These are phyloP conservation scores for Aptenodytes patagonicus DNA, from an alignment of 2,113 vertebrate species.

Conservation along the genomic window DNA sequence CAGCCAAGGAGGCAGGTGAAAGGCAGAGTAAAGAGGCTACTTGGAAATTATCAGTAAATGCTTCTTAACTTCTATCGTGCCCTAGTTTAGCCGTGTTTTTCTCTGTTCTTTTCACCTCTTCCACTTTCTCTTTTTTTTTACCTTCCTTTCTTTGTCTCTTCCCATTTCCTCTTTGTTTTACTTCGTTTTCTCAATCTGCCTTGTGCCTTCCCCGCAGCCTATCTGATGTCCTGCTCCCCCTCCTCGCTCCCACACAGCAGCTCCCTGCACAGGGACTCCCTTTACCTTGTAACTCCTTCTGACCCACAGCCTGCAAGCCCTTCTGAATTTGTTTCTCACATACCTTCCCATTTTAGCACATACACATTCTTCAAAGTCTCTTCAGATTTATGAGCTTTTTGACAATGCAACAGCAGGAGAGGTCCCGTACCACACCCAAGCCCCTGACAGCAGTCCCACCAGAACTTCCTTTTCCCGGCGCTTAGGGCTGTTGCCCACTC, in stretches of 20 bases:
- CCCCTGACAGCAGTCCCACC: neutral
- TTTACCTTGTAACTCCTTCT: neutral
- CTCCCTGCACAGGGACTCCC: neutral
- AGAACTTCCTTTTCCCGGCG: neutral
- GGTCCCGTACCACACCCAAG: neutral
- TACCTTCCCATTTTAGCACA: neutral
- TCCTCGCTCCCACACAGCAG: neutral
- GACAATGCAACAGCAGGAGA: neutral
- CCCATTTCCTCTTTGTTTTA: neutral
- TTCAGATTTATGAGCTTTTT: neutral
- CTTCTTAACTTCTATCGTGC: neutral
- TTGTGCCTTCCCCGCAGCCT: neutral
- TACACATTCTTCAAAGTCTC: neutral
- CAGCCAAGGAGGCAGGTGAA: neutral
- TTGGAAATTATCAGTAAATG: neutral
- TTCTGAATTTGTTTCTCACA: neutral
- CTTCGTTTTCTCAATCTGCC: neutral
- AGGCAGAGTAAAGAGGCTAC: neutral
- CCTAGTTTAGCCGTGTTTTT: neutral
- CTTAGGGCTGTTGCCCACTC: neutral
- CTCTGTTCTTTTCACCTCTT: neutral
- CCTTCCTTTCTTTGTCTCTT: neutral
- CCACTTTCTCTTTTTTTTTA: neutral
- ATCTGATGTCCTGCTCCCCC: neutral
- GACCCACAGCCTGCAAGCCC: neutral